Conservation (phyloP, 2,888 invertebrate genomes). For the Andrena minutula region DNA sequence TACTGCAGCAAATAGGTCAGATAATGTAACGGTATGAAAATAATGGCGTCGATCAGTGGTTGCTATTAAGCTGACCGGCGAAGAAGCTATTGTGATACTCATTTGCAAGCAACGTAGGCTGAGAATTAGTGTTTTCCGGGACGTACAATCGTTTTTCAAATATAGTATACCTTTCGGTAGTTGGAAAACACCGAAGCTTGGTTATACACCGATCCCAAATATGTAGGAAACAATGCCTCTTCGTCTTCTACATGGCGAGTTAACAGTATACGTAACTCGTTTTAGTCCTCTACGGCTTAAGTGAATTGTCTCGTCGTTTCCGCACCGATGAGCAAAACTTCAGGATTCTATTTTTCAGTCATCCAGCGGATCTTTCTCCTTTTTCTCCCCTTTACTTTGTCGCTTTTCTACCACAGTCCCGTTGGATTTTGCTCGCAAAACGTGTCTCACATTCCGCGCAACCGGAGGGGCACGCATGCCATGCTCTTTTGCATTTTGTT, state of each 20-base stretch:
- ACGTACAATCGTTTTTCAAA: too few relatives aligned
- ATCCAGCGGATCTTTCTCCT: background rate
- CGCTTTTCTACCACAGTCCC: conserved; percentile 37
- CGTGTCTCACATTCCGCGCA: conserved; percentile 47
- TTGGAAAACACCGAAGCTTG: too few relatives aligned
- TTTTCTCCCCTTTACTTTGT: conserved; percentile 13
- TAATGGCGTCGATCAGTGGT: conserved; percentile 2
- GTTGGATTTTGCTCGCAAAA: conserved; percentile 51
- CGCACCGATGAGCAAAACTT: conserved; percentile 38
- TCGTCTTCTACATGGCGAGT: background rate
- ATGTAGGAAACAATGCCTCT: background rate
- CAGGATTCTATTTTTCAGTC: conserved; percentile 22
- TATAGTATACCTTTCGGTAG: too few relatives aligned
- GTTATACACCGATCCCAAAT: background rate
- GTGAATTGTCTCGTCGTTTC: conserved; percentile 56
- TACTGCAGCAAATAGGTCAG: conserved; percentile 15
- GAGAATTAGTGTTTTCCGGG: conserved; percentile 2
- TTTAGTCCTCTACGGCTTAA: conserved; percentile 17
- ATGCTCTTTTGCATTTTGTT: conserved; percentile 35
- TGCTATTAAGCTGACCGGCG: background rate
- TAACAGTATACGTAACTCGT: conserved; percentile 11
- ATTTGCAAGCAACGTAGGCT: too few relatives aligned
- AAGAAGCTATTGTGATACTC: background rate
- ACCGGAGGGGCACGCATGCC: conserved; percentile 23
- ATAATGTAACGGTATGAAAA: conserved; percentile 27